These are phyloP conservation scores for Dicranocentrus wangi DNA, from an alignment of 2,888 invertebrate species.

Conservation along the genomic window DNA sequence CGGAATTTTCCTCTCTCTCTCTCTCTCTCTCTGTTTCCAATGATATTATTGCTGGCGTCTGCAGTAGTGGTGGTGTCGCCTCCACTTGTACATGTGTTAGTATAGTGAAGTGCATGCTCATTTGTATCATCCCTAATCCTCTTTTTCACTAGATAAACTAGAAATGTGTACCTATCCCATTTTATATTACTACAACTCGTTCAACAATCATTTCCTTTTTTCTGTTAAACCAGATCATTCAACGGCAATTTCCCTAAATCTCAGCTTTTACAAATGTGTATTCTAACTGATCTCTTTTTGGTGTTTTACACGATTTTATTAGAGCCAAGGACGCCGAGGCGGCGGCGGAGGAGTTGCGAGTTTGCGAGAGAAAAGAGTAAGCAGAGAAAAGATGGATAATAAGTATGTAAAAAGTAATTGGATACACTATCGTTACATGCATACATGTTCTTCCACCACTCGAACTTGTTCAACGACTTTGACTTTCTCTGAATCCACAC, in stretches of 20 bases:
- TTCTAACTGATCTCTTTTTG: background rate
- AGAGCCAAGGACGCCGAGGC: background rate
- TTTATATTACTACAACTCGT: background rate
- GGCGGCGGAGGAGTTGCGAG: no score
- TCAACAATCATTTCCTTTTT: background rate
- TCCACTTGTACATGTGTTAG: background rate
- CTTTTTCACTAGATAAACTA: background rate
- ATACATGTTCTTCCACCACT: conserved; percentile 4
- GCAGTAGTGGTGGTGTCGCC: no score
- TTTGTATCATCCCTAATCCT: conserved; percentile 24
- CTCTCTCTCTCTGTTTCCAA: background rate
- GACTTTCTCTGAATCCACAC: background rate
- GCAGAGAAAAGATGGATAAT: conserved; percentile 8
- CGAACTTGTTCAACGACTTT: conserved; percentile 8
- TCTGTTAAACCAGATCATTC: background rate
- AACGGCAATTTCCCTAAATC: conserved; percentile 5
- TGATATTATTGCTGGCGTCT: no score
- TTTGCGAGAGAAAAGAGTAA: background rate
- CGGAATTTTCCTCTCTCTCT: background rate
- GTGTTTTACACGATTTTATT: conserved; percentile 20
- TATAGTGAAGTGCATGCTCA: background rate
- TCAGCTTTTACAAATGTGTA: conserved; percentile 16
- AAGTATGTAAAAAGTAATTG: conserved; percentile 37
- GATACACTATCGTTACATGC: conserved; percentile 29
- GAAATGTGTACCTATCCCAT: background rate